Evolutionary conservation across 2,797 vertebrate species (phyloP), one percentile per base, ranked within the genome.

Genomic region (Argya squamiceps): DNA sequence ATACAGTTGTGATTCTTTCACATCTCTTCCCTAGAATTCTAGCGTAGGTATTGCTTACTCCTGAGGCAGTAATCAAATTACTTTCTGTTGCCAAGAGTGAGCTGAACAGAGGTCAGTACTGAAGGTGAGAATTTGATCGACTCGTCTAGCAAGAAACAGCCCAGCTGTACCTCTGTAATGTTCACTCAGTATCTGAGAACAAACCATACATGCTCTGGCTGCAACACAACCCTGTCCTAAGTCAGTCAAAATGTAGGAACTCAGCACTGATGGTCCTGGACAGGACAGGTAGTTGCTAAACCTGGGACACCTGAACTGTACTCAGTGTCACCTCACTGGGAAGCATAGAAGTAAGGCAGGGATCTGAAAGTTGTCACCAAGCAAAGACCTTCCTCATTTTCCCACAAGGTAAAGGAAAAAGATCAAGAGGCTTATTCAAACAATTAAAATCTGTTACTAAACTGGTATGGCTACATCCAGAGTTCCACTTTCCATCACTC

Each of bases 11-110:
- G 46, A 43, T 92, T 82, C 43, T 63, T 68, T 79, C 34, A 60
- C 12, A 58, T 24, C 55, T 49, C 15, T 63, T 11, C n/a, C 24
- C 44, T 62, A 36, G 37, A 46, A 81, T 34, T 63, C 32, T 37
- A 50, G 53, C 9, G 49, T 0, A 69, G 17, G 7, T 41, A 53
- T 7, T 4, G 1, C n/a, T 47, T 1, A 0, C 32, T 62, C 30
- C 21, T 73, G 75, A 85, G 4, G 10, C 5, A 79, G 36, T n/a
- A 73, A 76, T 68, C 1, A 3, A 83, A 50, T 36, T 3, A 79
- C 12, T 37, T 37, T 10, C 37, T 65, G 8, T n/a, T 46, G 79
- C 39, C 21, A 65, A 69, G 22, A 41, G 32, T 5, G 44, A 36
- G n/a, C 15, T 69, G 27, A 79, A 90, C 2, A 43, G 39, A 88